A percentile compares a stretch with the other conserved stretches of the same genome.
Conservation (phyloP, 2,113 vertebrate species). For the Salvelinus namaycush region DNA sequence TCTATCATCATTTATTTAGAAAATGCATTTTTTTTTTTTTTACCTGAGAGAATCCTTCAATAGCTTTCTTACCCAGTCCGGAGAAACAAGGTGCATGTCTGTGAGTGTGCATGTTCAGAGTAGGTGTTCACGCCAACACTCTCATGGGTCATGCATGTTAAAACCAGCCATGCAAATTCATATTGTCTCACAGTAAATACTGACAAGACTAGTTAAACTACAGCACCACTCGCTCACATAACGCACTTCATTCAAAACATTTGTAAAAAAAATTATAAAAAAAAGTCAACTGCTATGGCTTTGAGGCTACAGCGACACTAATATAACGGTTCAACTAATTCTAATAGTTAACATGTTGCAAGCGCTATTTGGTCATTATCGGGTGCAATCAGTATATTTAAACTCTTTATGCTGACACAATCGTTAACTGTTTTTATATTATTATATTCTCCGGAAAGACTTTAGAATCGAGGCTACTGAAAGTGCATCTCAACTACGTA, state of each 20-base stretch:
- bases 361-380: conserved; percentile 40
- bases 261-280: background rate
- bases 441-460: conserved; percentile 11
- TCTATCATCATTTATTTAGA: conserved; percentile 74
- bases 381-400: conserved; percentile 24
- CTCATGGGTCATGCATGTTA: conserved; percentile 52
- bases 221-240: conserved; percentile 29
- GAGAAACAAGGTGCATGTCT: conserved; percentile 57
- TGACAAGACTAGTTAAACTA: conserved; percentile 25
- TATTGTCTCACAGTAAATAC: conserved; percentile 21
- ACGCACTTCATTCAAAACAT: conserved; percentile 55
- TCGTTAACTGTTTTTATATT: conserved; percentile 12
- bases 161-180: conserved; percentile 13
- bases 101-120: conserved; percentile 13
- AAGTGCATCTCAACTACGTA: conserved; percentile 62
- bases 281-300: background rate
- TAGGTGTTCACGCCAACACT: conserved; percentile 43
- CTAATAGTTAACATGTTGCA: conserved; percentile 28
- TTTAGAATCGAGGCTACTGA: conserved; percentile 23
- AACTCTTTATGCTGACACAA: background rate
- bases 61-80: conserved; percentile 73
- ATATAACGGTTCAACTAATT: conserved; percentile 28
- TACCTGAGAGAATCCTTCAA: conserved; percentile 83
- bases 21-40: conserved; percentile 70
- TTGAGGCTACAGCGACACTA: conserved; percentile 10